A percentile compares a stretch with the other conserved stretches of the same genome.
Conservation (phyloP, 2,888 invertebrate species). For the Halictus quadricinctus region DNA sequence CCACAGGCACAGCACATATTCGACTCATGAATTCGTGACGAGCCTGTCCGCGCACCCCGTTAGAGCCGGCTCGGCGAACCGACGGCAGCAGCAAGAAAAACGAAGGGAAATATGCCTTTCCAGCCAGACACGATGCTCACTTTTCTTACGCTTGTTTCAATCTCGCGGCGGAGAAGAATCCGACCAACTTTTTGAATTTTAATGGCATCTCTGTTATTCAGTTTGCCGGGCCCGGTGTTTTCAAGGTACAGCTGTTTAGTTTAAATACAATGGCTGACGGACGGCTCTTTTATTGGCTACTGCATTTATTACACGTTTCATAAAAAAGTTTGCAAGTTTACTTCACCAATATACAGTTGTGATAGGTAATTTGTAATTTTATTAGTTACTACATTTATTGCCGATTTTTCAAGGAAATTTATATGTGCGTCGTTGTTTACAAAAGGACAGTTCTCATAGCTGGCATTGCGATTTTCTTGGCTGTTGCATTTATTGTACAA, state of each 20-base stretch:
- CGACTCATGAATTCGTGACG: constrained; percentile 59
- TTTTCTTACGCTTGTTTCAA: constrained; percentile 64
- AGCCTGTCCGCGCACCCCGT: constrained; percentile 17
- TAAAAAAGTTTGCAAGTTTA: neutral
- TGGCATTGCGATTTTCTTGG: too few species aligned
- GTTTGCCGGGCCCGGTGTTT: neutral
- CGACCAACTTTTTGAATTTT: constrained; percentile 1
- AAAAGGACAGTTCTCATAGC: too few species aligned
- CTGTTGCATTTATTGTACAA: too few species aligned
- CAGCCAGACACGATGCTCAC: constrained; percentile 57
- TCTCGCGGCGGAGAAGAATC: constrained; percentile 27
- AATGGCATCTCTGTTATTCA: neutral
- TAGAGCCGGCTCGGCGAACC: constrained; percentile 45
- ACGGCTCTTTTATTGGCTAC: neutral
- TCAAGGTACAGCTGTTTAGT: neutral
- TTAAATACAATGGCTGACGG: neutral
- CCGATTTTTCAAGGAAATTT: neutral
- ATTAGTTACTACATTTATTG: neutral
- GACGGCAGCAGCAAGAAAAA: neutral
- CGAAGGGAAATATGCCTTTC: constrained; percentile 15
- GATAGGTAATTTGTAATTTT: neutral
- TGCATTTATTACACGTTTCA: neutral
- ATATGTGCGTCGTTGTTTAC: too few species aligned
- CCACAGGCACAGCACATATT: constrained; percentile 34
- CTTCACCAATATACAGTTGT: neutral